Base-by-base conservation (phyloP, 2,113 vertebrate genomes). In the Grammomys surdaster region DNA sequence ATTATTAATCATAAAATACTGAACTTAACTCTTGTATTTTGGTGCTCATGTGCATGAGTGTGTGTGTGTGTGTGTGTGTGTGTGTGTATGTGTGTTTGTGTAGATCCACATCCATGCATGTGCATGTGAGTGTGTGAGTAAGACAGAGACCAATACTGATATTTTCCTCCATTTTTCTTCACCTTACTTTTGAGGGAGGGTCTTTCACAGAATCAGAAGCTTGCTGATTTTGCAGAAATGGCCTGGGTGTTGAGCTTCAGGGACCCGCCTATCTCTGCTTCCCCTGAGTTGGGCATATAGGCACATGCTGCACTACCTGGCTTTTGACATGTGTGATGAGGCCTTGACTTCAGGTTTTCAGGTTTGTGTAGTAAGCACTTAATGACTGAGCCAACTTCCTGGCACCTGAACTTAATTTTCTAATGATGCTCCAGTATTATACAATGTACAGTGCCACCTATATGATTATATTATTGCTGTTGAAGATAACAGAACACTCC, bases 1-100 rank as follows among this genome's bases (percentile, higher is more conserved):
- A 51, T 89, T 91, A 51, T 86, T 90, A 80, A 40, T 90, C 56
- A 69, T 36, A 92, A 36, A n/a, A 65, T 20, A 56, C 1, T 12
- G 36, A 92, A 90, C 26, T 60, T 24, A n/a, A 40, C 33, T 72
- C 92, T 95, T 89, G 26, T 51, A 33, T 86, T 67, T 48, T 86
- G 82, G 1, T 22, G 0, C 4, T 9, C 2, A 14, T 56, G 51
- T 22, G 33, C 22, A 3, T 33, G 14, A 28, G 1, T 14, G 40
- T 14, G 11, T 13, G n/a, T 75, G 22, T 58, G 77, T 31, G 31
- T 78, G 8, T 26, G 73, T 26, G 22, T 24, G 7, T 72, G 17
- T 54, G 48, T 78, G 17, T 54, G 76, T 51, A 1, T 31, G 40
- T 77, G 26, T 76, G 22, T 26, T 19, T 22, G 33, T 51, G 43